These are phyloP conservation scores for Mormyrus iriodes DNA, from an alignment of 2,113 vertebrate genomes.

Conservation along the genomic window DNA sequence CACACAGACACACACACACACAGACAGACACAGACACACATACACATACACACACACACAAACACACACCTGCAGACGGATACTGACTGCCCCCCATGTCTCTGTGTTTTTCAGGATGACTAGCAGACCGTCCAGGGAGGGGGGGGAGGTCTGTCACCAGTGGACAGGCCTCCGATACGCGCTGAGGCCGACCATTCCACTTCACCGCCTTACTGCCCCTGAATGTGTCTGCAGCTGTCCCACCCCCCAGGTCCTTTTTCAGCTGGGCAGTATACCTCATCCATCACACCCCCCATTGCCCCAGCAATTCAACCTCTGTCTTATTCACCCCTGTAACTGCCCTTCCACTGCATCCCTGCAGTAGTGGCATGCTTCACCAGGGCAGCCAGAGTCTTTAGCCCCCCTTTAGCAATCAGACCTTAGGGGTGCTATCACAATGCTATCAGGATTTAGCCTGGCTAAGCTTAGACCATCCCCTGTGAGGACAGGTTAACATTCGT, in stretches of 20 bases:
- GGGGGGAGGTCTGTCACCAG: conserved; percentile 18
- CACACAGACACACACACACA: no score
- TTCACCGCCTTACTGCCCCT: conserved; percentile 22
- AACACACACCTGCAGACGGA: not conserved
- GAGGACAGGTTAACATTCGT: not conserved
- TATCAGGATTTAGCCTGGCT: not conserved
- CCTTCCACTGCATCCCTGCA: not conserved
- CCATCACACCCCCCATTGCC: not conserved
- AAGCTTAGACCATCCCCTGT: not conserved
- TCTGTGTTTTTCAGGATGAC: conserved; percentile 54
- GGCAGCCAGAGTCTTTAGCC: not conserved
- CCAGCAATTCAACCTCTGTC: not conserved
- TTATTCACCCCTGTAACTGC: not conserved
- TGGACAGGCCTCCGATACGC: conserved; percentile 26
- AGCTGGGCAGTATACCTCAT: not conserved
- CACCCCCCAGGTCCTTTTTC: not conserved
- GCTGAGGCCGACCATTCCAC: conserved; percentile 9
- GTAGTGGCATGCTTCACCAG: not conserved
- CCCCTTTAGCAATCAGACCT: not conserved
- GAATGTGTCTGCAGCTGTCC: not conserved
- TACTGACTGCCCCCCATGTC: not conserved
- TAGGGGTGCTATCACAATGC: not conserved
- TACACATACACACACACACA: not conserved
- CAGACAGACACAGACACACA: no score
- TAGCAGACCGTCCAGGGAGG: conserved; percentile 34